A percentile compares a stretch with the other conserved stretches of the same genome.
These are phyloP conservation scores for Pimpla rufipes DNA, from an alignment of 2,888 invertebrate genomes.

Conservation along the genomic window DNA sequence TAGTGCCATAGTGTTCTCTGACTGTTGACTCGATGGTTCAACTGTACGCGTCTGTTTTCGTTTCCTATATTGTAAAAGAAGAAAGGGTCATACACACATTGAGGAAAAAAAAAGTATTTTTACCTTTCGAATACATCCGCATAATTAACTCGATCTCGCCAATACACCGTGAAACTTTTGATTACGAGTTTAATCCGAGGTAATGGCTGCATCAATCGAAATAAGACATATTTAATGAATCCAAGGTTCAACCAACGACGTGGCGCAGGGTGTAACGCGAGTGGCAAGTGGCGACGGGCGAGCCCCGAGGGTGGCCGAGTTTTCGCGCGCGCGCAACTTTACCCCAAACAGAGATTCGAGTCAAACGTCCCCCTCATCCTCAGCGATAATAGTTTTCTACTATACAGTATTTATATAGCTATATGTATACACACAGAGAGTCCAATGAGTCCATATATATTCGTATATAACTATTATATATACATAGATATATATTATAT, in stretches of 20 bases:
- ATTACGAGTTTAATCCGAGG: constrained; percentile 46
- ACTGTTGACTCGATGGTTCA: constrained; percentile 58
- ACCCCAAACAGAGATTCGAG: constrained; percentile 63
- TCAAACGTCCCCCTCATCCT: constrained; percentile 59
- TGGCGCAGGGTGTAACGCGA: constrained; percentile 53
- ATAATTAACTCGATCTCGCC: constrained; percentile 52
- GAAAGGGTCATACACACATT: constrained; percentile 37
- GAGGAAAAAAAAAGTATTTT: constrained; percentile 28
- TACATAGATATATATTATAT: constrained; percentile 53
- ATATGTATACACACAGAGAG: constrained; percentile 76
- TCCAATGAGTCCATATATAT: constrained; percentile 57
- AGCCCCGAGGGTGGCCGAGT: constrained; percentile 29
- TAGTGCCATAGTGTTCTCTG: constrained; percentile 66
- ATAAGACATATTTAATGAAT: constrained; percentile 41
- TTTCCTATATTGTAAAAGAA: constrained; percentile 38
- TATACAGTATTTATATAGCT: constrained; percentile 83
- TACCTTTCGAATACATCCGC: constrained; percentile 24
- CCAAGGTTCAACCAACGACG: constrained; percentile 61
- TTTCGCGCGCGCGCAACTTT: constrained; percentile 49
- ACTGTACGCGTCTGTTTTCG: constrained; percentile 51
- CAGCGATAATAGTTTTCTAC: constrained; percentile 82
- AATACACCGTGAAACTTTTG: constrained; percentile 35
- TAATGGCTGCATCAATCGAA: constrained; percentile 64
- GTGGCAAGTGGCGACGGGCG: not conserved
- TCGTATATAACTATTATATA: constrained; percentile 45